Conservation (phyloP, 2,797 vertebrate species). For the Pseudochirops cupreus region DNA sequence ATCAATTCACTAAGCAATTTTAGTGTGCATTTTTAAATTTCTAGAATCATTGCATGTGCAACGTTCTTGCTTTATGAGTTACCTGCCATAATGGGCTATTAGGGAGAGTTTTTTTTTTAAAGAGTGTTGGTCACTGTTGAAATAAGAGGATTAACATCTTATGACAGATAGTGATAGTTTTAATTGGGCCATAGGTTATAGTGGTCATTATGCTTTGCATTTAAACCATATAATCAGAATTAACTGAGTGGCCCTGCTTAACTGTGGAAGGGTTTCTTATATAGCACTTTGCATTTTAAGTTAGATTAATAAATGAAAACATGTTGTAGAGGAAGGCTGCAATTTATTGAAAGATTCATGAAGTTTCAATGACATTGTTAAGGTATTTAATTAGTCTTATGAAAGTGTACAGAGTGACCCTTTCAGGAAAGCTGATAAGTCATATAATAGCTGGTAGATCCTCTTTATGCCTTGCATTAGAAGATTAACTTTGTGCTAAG, state of each 20-base stretch:
- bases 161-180: constrained; percentile 81
- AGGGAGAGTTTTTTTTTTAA: constrained; percentile 28
- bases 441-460: constrained; percentile 91
- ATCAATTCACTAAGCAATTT: not conserved
- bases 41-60: not conserved
- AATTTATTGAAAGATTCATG: constrained; percentile 88
- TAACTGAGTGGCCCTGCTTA: constrained; percentile 83
- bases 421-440: constrained; percentile 89
- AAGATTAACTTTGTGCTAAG: constrained; percentile 97
- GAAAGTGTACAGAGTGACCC: constrained; percentile 88
- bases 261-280: constrained; percentile 87
- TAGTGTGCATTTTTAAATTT: not conserved
- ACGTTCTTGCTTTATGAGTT: not conserved
- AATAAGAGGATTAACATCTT: constrained; percentile 86
- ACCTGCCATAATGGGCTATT: constrained; percentile 67
- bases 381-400: constrained; percentile 90
- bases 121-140: constrained; percentile 66
- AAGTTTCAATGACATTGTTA: constrained; percentile 89
- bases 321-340: constrained; percentile 84
- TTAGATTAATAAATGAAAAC: constrained; percentile 94
- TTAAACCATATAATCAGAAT: constrained; percentile 85
- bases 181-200: constrained; percentile 83
- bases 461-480: constrained; percentile 88
- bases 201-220: constrained; percentile 83
- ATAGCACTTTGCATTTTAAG: constrained; percentile 92